Evolutionary conservation across 2,797 vertebrate genomes (phyloP), one percentile per base, ranked within the genome.

Genomic region (Ceyx erithaca): DNA sequence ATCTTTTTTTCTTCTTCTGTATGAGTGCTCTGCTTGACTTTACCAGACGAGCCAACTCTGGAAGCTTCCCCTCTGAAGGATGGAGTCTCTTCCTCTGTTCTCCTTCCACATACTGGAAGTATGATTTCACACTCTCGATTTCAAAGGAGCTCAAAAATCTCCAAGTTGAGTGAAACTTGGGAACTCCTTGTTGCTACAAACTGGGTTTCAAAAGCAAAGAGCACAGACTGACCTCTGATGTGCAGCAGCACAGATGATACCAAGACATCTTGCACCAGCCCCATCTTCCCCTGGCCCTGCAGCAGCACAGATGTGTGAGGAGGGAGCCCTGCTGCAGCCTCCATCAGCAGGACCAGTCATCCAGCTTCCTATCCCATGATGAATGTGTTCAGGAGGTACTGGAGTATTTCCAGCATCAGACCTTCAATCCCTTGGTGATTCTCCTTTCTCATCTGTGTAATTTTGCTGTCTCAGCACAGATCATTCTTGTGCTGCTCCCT

Each of bases 201-300:
- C 69, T 75, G 51, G 78, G 25, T 82, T 89, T 64, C 58, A 78
- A 71, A 92, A 88, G 19, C 80, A 90, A 89, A 71, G n/a, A 85
- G 77, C 55, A 62, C 31, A 22, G 25, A 2, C 85, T 92, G 92
- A 72, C 46, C 61, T 70, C 63, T 43, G 59, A 37, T 73, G 63
- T 45, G 41, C 23, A 28, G 15, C 46, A 16, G 40, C 63, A 79
- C 15, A 25, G 6, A 9, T 16, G 82, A 70, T 25, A 55, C 7
- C 84, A 62, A 49, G 76, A 83, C 41, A 43, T 28, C 73, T 78
- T 26, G 35, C 20, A 30, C 31, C 12, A 87, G 83, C 77, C 80
- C 76, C 63, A 25, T 72, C 83, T 33, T 66, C 63, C 16, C 70
- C 70, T 0, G 1, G 77, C 73, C 63, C 35, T 87, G 63, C 70